Evolutionary conservation across 2,113 vertebrate species (phyloP).

Genomic region (Onychostruthus taczanowskii): DNA sequence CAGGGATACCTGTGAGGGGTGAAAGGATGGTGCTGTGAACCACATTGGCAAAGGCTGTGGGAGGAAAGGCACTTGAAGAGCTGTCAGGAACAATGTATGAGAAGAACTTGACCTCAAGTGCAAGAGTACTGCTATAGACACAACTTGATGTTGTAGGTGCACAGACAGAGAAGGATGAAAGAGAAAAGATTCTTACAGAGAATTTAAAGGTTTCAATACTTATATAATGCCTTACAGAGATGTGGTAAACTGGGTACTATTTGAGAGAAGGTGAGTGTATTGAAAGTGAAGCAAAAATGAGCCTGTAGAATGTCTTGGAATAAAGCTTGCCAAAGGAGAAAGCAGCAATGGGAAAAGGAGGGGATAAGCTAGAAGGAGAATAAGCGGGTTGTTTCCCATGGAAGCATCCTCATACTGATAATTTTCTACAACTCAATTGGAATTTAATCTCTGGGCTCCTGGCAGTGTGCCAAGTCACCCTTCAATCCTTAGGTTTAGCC

Average conservation of each 20-base stretch:
- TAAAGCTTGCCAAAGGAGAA: background rate
- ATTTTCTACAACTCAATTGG: background rate
- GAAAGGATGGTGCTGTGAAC: background rate
- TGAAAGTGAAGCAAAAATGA: background rate
- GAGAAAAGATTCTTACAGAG: background rate
- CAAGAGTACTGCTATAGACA: background rate
- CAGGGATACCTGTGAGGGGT: background rate
- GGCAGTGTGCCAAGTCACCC: background rate
- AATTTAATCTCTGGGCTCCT: background rate
- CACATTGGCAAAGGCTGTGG: background rate
- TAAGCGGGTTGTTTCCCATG: background rate
- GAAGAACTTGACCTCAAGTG: background rate
- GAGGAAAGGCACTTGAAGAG: background rate
- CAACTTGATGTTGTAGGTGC: background rate
- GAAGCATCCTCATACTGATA: background rate
- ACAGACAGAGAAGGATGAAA: background rate
- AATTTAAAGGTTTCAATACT: background rate
- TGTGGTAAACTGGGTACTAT: background rate
- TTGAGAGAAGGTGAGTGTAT: background rate
- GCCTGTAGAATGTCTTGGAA: background rate
- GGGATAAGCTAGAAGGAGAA: background rate
- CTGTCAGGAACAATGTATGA: background rate
- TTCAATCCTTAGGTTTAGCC: background rate
- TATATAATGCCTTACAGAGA: fast-evolving
- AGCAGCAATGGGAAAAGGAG: background rate